Evolutionary conservation across 2,113 vertebrate genomes (phyloP).

Genomic region (Nicator chloris): DNA sequence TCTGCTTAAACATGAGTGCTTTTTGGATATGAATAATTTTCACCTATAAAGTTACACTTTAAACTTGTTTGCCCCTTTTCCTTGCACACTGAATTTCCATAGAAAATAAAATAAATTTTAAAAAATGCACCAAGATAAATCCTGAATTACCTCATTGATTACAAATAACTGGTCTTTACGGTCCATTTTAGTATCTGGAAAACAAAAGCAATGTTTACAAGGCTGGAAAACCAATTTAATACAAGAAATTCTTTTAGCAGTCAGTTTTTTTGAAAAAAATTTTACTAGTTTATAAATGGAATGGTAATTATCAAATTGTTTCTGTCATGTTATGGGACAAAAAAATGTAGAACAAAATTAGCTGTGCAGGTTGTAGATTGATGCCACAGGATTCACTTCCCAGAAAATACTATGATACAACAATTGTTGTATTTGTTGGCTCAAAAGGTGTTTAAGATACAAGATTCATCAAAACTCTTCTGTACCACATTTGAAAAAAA

Average conservation of each 20-base stretch:
- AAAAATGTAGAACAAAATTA: not conserved
- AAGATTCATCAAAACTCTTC: not conserved
- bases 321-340: not conserved
- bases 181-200: constrained; percentile 98
- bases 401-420: not conserved
- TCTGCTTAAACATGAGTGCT: not conserved
- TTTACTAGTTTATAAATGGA: not conserved
- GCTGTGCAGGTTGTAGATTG: not conserved
- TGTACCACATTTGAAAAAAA: not conserved
- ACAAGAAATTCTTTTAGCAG: not conserved
- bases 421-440: fast-evolving
- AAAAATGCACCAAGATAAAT: not conserved
- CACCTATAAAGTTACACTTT: not conserved
- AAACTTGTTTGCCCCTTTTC: not conserved
- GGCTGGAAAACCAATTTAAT: not conserved
- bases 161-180: constrained; percentile 96
- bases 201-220: not conserved
- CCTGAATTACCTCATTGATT: constrained; percentile 87
- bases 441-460: not conserved
- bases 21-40: not conserved
- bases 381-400: fast-evolving
- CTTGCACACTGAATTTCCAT: not conserved
- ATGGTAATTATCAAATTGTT: not conserved
- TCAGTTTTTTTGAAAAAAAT: not conserved
- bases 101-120: not conserved